Evolutionary conservation across 2,797 vertebrate species (phyloP).

Genomic region (Buphagus erythrorhynchus): DNA sequence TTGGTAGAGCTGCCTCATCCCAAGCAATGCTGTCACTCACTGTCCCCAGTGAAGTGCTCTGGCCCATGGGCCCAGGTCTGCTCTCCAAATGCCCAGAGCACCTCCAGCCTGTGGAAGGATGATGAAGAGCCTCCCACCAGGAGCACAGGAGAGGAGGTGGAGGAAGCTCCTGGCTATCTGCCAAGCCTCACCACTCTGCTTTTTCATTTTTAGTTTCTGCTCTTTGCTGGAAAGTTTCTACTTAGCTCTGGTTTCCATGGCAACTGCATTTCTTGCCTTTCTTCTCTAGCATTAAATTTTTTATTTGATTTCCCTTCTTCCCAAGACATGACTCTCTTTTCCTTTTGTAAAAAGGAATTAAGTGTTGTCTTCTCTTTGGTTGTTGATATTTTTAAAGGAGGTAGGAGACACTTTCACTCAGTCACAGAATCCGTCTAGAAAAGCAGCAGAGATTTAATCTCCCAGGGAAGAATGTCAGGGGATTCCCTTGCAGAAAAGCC

Average conservation of each 20-base stretch:
- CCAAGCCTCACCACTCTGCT: background rate
- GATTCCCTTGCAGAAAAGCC: slow-evolving; percentile 17
- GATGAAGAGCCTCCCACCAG: background rate
- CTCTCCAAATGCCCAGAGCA: background rate
- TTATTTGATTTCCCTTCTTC: slow-evolving; percentile 62
- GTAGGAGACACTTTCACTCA: background rate
- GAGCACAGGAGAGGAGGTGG: background rate
- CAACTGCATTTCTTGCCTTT: slow-evolving; percentile 73
- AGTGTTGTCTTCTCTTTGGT: background rate
- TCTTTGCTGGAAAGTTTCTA: slow-evolving; percentile 72
- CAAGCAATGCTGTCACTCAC: accelerated
- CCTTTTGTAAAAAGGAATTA: slow-evolving; percentile 9
- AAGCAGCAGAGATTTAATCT: background rate
- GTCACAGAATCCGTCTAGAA: background rate
- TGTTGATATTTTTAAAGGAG: slow-evolving; percentile 19
- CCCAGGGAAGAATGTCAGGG: background rate
- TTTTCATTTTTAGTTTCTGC: slow-evolving; percentile 51
- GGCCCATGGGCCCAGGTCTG: background rate
- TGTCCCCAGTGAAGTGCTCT: accelerated
- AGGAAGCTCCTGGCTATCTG: slow-evolving; percentile 27
- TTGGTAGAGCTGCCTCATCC: background rate
- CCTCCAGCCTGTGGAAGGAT: background rate
- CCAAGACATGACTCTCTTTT: slow-evolving; percentile 40
- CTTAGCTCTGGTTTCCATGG: slow-evolving; percentile 70
- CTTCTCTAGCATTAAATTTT: slow-evolving; percentile 49